Base-by-base conservation (phyloP, 1,140 invertebrate genomes). In the Parasteatoda tepidariorum region DNA sequence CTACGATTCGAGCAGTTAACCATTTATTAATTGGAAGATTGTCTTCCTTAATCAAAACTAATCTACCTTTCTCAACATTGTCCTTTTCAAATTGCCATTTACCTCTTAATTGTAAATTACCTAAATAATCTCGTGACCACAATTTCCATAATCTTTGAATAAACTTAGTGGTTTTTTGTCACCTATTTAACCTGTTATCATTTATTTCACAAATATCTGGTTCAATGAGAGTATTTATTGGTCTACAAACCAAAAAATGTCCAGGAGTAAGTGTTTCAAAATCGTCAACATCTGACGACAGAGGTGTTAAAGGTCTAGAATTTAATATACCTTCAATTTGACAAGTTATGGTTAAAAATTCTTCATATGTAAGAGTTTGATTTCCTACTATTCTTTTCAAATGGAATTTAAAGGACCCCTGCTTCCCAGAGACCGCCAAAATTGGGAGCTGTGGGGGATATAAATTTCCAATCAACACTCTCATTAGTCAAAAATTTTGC, bases 301-400 rank as follows among this genome's bases (percentile, higher is more conserved):
- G 5, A 30, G 18, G 13, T 18, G 7, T 15, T 9, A 64, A 26
- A 7, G 61, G 61, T 31, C 61, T 26, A 13, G 41, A 73, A 73
- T 34, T 59, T n/a, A n/a, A n/a, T n/a, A n/a, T n/a, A n/a, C 70
- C 55, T 33, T 73, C 55, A 26, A 61, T 62, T 62, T 61, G 31
- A 0, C 26, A 26, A 2, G 0, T n/a, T 3, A 61, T 28, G 0
- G 55, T 74, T 1, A 59, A 3, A 15, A 61, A 74, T 13, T 74
- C 55, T n/a, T 74, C 71, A 15, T 34, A 74, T 15, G 57, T 74
- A 4, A 74, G 15, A 13, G 26, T 74, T 2, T 13, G 1, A 18
- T 41, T 22, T 28, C 61, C 28, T 11, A 41, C 15, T 4, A 74
- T 48, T 26, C 6, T 33, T 6, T 26, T 38, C 11, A 74, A 54